Conservation (phyloP, 1,140 invertebrate genomes). For the Gryllus bimaculatus region DNA sequence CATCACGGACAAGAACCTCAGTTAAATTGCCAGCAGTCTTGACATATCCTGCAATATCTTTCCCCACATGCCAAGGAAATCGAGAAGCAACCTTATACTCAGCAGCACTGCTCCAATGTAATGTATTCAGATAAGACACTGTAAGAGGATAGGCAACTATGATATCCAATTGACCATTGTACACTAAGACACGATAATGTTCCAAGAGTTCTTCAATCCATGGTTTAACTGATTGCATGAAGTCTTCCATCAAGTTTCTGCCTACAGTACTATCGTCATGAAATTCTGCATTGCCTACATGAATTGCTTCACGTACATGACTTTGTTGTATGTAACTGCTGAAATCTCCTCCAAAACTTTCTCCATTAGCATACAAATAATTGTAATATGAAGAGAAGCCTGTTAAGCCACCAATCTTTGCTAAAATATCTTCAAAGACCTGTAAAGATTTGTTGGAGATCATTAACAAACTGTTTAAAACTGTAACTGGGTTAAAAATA, state of each 20-base stretch:
- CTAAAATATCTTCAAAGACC: slow-evolving; percentile 55
- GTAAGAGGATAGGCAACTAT: slow-evolving; percentile 73
- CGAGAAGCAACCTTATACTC: slow-evolving; percentile 39
- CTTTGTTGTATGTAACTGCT: slow-evolving; percentile 48
- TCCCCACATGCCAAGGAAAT: slow-evolving; percentile 46
- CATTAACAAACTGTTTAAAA: too few relatives aligned
- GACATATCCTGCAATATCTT: slow-evolving; percentile 66
- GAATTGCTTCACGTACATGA: slow-evolving; percentile 57
- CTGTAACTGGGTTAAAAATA: too few relatives aligned
- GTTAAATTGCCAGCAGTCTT: slow-evolving; percentile 61
- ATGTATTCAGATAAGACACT: slow-evolving; percentile 51
- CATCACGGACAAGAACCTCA: slow-evolving; percentile 69
- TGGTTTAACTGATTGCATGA: slow-evolving; percentile 72
- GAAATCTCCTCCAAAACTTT: slow-evolving; percentile 27
- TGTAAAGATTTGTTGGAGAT: slow-evolving; percentile 22
- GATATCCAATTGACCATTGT: slow-evolving; percentile 77
- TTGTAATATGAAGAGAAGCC: slow-evolving; percentile 73
- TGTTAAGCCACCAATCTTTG: slow-evolving; percentile 61
- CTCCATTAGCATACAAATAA: slow-evolving; percentile 50
- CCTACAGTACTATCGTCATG: slow-evolving; percentile 36
- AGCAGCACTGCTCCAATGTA: slow-evolving; percentile 56
- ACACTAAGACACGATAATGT: slow-evolving; percentile 60
- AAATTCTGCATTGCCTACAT: slow-evolving; percentile 70
- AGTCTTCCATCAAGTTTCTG: slow-evolving; percentile 52
- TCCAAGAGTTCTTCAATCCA: slow-evolving; percentile 59